Evolutionary conservation across 2,113 vertebrate species (phyloP), one percentile per base, ranked within the genome.

Genomic region (Motacilla tschutschensis): DNA sequence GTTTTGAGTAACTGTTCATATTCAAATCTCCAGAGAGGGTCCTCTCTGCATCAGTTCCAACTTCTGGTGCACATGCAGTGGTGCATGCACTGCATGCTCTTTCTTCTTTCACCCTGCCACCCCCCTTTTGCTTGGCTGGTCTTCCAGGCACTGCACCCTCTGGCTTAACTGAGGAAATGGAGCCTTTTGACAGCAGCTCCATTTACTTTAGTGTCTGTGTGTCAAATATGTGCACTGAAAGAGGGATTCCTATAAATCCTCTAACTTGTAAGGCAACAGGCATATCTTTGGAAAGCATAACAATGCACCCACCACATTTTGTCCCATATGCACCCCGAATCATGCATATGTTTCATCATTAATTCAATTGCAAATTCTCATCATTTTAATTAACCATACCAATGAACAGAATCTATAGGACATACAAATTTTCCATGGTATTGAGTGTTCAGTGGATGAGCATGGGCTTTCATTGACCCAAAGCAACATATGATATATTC

Each of bases 1-100:
- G 71, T 47, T 95, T 95, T 21, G 96, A 81, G 63, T 88, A 94
- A 78, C 76, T 91, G 88, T 72, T 94, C 91, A 93, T 95, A 31
- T 53, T 53, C 67, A 75, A 24, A 51, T 51, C 43, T 46, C 73
- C 67, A 51, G 67, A 59, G 74, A 41, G 57, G 28, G 73, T 59
- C 51, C 74, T 84, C 58, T 85, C 75, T 7, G 1, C 51, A 38
- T 50, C 64, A 12, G 79, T 51, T 74, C 89, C 85, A 31, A 50
- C 87, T 76, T 71, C 83, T 83, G 83, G 7, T n/a, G 29, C 38
- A 33, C 58, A 54, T 15, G 71, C 3, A 4, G 89, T 2, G 0
- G 70, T 59, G 73, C 82, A 55, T 58, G 85, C 31, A 26, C 53
- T 90, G 43, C 70, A 47, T 16, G 48, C 48, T 88, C 38, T 83